Evolutionary conservation across 2,797 vertebrate species (phyloP).

Genomic region (Notolepis coatsorum): DNA sequence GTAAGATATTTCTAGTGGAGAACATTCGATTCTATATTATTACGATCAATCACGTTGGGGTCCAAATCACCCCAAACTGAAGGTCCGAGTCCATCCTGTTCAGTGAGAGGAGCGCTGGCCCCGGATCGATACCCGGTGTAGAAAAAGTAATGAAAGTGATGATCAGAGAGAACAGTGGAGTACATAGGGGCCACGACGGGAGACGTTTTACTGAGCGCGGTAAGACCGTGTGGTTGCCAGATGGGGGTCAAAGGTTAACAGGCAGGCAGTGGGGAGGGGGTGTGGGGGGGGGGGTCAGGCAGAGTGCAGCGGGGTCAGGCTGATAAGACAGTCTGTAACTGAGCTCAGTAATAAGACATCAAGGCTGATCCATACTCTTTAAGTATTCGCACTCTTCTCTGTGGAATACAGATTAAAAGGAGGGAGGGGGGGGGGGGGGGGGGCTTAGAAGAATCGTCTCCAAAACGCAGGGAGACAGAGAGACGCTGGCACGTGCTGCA

Average conservation of each 20-base stretch:
- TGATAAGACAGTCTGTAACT: slow-evolving; percentile 30
- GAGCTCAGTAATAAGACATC: slow-evolving; percentile 43
- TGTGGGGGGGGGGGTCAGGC: slow-evolving; percentile 34
- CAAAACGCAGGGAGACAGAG: slow-evolving; percentile 42
- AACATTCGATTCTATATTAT: too few relatives aligned
- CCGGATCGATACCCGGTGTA: too few relatives aligned
- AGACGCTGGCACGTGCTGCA: slow-evolving; percentile 10
- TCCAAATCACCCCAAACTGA: too few relatives aligned
- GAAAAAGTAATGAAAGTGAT: slow-evolving; percentile 13
- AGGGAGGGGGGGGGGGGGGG: slow-evolving; percentile 26
- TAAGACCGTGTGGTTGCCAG: slow-evolving; percentile 20
- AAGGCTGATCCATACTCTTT: slow-evolving; percentile 51
- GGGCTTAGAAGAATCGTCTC: slow-evolving; percentile 53
- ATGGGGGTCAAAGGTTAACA: slow-evolving; percentile 1
- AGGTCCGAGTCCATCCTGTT: too few relatives aligned
- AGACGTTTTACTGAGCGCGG: slow-evolving; percentile 16
- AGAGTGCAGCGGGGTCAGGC: slow-evolving; percentile 10
- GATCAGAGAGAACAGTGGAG: slow-evolving; percentile 47
- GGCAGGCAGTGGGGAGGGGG: too few relatives aligned
- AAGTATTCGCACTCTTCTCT: slow-evolving; percentile 61
- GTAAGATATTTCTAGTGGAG: too few relatives aligned
- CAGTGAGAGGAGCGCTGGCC: too few relatives aligned
- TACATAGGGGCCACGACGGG: slow-evolving; percentile 11
- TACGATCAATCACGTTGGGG: too few relatives aligned
- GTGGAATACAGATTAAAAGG: slow-evolving; percentile 66